Conservation (phyloP, 2,888 invertebrate genomes). For the Brassicogethes aeneus region DNA sequence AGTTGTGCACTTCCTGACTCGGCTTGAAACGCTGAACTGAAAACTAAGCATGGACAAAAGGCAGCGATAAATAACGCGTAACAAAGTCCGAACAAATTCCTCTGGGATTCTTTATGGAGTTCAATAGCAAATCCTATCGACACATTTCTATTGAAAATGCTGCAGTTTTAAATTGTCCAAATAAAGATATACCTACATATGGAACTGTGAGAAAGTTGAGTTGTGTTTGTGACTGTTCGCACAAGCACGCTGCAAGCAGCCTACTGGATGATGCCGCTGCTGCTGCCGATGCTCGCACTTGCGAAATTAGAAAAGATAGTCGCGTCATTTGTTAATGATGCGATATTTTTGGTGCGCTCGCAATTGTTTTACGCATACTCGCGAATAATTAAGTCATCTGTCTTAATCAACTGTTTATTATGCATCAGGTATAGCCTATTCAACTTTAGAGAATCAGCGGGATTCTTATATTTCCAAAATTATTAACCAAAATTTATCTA, state of each 20-base stretch:
- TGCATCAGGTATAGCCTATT: no score
- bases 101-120: conserved; percentile 15
- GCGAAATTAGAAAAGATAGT: conserved; percentile 17
- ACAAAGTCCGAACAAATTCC: conserved; percentile 17
- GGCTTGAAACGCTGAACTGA: no score
- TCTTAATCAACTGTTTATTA: no score
- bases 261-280: no score
- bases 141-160: conserved; percentile 27
- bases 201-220: conserved; percentile 30
- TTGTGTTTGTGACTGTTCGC: conserved; percentile 6
- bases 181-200: conserved; percentile 31
- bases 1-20: no score
- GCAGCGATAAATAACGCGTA: conserved; percentile 17
- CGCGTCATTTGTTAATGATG: conserved; percentile 3
- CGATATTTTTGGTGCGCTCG: no score
- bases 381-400: no score
- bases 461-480: no score
- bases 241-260: no score
- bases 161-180: conserved; percentile 30
- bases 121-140: conserved; percentile 16
- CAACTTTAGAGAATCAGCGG: no score
- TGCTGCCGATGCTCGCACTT: conserved; percentile 11
- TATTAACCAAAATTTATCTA: no score
- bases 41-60: conserved; percentile 16
- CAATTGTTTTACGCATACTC: no score